Base-by-base conservation (phyloP, 2,888 invertebrate genomes). In the Ormyrus labotus region DNA sequence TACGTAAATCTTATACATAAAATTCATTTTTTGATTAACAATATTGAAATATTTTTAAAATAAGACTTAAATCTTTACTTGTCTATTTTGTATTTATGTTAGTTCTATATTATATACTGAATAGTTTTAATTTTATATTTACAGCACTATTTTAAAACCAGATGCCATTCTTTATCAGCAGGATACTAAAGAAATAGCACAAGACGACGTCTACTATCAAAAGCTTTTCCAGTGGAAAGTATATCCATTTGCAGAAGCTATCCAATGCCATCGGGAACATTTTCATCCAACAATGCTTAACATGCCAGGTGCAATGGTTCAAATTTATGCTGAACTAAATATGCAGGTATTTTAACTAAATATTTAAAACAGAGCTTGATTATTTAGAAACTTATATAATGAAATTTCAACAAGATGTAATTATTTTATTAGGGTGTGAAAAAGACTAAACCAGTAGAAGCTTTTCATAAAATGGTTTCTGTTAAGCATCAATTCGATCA, bases 261-360 rank as follows among this genome's bases (percentile, higher is more conserved):
- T 98, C 11, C 91, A 93, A 82, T 94, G 94, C 79, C 96, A 97
- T 86, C 93, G 95, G 68, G 96, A 98, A 90, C 94, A 94, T 0
- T 96, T 97, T 89, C 95, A 96, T 89, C 96, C 97, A 0, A 93
- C 95, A 0, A 95, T 97, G 92, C 95, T 94, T 86, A 96, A 98
- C 90, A 91, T 92, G 57, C 96, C 96, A 0, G 92, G 95, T 89
- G 95, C 96, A 0, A 91, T 93, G 11, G 89, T 98, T 0, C 93
- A 92, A 83, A 94, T 95, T 4, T 91, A 93, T 57, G 92, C 98
- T 78, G 97, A 98, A 89, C 90, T 98, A 5, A 95, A 98, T 88
- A 95, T 98, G 95, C 92, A 92, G 83, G 94, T 51, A 57, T 51
- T 53, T 53, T 64, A 34, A 34, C 34, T 4, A 34, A 34, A 34